A percentile compares a stretch with the other conserved stretches of the same genome.
Conservation (phyloP, 2,888 invertebrate species). For the Rhingia rostrata region DNA sequence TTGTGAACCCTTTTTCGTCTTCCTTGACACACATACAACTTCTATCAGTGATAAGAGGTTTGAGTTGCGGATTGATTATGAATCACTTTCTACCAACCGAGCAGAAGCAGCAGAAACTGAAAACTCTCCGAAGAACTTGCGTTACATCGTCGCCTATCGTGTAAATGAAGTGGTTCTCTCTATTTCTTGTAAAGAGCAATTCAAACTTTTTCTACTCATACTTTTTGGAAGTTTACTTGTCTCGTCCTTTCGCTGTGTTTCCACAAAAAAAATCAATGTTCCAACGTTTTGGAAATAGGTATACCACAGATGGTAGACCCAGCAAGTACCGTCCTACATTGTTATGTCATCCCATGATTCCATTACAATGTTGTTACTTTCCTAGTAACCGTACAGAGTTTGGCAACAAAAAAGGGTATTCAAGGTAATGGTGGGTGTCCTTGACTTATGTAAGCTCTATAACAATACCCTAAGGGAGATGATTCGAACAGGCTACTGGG, state of each 20-base stretch:
- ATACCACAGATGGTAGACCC: not conserved
- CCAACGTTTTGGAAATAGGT: not conserved
- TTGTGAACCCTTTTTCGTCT: too few relatives aligned
- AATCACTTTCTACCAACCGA: slow-evolving; percentile 63
- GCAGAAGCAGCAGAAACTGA: slow-evolving; percentile 41
- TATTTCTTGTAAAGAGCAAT: not conserved
- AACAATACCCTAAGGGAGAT: too few relatives aligned
- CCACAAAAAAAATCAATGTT: too few relatives aligned
- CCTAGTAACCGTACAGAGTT: slow-evolving; percentile 36
- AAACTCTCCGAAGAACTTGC: not conserved
- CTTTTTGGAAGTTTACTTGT: not conserved
- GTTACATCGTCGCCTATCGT: not conserved
- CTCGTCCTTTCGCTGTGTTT: not conserved
- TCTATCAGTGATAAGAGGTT: slow-evolving; percentile 23
- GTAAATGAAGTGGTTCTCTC: not conserved
- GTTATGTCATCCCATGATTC: slow-evolving; percentile 69
- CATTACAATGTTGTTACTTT: slow-evolving; percentile 69
- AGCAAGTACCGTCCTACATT: slow-evolving; percentile 30
- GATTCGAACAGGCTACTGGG: not conserved
- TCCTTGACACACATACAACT: too few relatives aligned
- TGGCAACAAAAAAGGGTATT: not conserved
- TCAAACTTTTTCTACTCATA: not conserved
- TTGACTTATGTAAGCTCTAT: too few relatives aligned
- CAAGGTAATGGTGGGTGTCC: not conserved
- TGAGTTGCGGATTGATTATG: slow-evolving; percentile 49